These are phyloP conservation scores for Cotesia glomerata DNA, from an alignment of 1,140 invertebrate species.

Conservation along the genomic window DNA sequence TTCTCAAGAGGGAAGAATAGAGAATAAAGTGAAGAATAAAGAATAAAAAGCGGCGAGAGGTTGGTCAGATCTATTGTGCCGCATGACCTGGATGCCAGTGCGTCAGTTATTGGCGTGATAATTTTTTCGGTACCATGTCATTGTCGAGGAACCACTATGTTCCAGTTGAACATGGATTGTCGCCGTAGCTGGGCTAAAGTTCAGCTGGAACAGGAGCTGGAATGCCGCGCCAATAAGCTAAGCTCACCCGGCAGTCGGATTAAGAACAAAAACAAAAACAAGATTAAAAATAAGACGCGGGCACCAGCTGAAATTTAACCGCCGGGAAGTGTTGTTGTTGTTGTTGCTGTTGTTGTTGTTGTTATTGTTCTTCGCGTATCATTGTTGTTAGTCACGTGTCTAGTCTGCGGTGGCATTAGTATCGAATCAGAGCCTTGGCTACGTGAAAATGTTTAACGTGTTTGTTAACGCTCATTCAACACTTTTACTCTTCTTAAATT, in stretches of 20 bases:
- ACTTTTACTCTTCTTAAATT: background rate
- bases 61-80: constrained; percentile 11
- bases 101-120: constrained; percentile 18
- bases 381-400: constrained; percentile 41
- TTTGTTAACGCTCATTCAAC: background rate
- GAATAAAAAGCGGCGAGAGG: background rate
- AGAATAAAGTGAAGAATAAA: background rate
- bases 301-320: background rate
- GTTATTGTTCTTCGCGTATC: no score
- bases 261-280: background rate
- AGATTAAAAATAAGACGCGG: background rate
- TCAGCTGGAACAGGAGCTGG: constrained; percentile 20
- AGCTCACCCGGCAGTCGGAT: background rate
- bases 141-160: constrained; percentile 45
- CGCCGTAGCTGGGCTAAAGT: constrained; percentile 18
- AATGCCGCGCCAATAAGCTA: constrained; percentile 1
- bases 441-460: constrained; percentile 7
- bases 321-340: background rate
- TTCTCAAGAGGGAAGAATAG: background rate
- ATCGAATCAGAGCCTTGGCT: no score
- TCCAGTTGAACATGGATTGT: constrained; percentile 18
- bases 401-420: background rate
- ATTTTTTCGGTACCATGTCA: constrained; percentile 28
- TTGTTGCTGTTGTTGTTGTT: no score
- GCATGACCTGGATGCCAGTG: constrained; percentile 27